Evolutionary conservation across 1,140 invertebrate genomes (phyloP), one percentile per base, ranked within the genome.

Genomic region (Liolophura sinensis): DNA sequence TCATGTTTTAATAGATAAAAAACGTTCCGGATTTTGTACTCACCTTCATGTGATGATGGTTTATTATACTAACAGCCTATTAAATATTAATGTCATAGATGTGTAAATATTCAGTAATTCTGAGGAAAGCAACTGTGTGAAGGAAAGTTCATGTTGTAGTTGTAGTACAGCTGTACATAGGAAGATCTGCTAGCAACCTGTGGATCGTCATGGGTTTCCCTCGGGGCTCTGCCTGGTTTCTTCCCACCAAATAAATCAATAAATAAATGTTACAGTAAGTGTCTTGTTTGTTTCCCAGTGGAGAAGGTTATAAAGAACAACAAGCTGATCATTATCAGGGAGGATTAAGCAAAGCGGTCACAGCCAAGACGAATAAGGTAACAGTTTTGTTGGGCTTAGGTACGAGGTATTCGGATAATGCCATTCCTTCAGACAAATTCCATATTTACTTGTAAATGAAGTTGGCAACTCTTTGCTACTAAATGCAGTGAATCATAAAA

Each of bases 301-400:
- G 56, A 54, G 50, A 50, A 12, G 56, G 63, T 18, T 77, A 79
- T 62, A 50, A 58, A 31, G 75, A 73, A 47, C 78, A 79, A 49
- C 69, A 73, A 62, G 73, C 73, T 40, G 80, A 80, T 54, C 75
- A 79, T 63, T 77, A 64, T 51, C 71, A 69, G 18, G 68, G 69
- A 51, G 73, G 75, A 20, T 63, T 79, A n/a, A 72, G 77, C 15
- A 62, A 72, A 55, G 77, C 78, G n/a, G 78, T 78, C 27, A 74
- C 71, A 54, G 67, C 62, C 58, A 75, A 69, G 64, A 51, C 66
- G 47, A 31, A 47, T 40, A 60, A 60, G n/a, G 31, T 40, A 40
- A 3, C 31, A 40, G 31, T 40, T 40, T 40, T 40, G 31, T 40
- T 40, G 31, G n/a, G n/a, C n/a, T n/a, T n/a, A n/a, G n/a, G n/a